A percentile compares a stretch with the other conserved stretches of the same genome.
phyloP scores from a whole-genome alignment of 1,140 invertebrate species.

The Aporrectodea caliginosa region DNA sequence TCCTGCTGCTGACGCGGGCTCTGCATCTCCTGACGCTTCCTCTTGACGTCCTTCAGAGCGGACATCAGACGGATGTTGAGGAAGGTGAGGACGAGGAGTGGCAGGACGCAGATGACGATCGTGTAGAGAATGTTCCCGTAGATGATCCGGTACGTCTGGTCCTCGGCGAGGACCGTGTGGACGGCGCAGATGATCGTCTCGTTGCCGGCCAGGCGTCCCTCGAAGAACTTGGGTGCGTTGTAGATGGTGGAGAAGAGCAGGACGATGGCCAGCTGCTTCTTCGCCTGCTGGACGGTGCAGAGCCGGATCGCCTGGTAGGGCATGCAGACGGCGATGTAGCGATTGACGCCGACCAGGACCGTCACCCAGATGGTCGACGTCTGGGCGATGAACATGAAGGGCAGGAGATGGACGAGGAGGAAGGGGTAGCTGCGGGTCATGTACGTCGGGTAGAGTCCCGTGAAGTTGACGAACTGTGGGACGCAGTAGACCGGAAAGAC shows the following conservation, averaged over 20 bases:
- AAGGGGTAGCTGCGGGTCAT: neutral
- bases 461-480: conserved; percentile 3
- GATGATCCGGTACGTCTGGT: conserved; percentile 14
- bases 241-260: conserved; percentile 18
- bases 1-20: conserved; percentile 33
- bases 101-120: conserved; percentile 30
- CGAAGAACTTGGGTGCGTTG: conserved; percentile 19
- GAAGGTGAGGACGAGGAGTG: conserved; percentile 27
- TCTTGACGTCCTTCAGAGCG: conserved; percentile 10
- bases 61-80: conserved; percentile 33
- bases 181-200: neutral
- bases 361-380: conserved; percentile 32
- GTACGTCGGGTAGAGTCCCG: neutral
- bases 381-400: conserved; percentile 16
- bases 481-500: conserved; percentile 19
- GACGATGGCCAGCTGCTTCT: conserved; percentile 23
- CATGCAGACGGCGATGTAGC: conserved; percentile 30
- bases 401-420: conserved; percentile 14
- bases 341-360: conserved; percentile 27
- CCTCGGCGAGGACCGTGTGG: neutral
- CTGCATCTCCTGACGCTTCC: conserved; percentile 33
- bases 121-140: conserved; percentile 33
- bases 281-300: conserved; percentile 28
- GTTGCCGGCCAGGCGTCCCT: conserved; percentile 4
- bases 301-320: conserved; percentile 28